Percentiles rank a stretch among this genome's conserved stretches.
Conservation (phyloP, 64 coral and sea anemone species). For the Montipora efflorescens region DNA sequence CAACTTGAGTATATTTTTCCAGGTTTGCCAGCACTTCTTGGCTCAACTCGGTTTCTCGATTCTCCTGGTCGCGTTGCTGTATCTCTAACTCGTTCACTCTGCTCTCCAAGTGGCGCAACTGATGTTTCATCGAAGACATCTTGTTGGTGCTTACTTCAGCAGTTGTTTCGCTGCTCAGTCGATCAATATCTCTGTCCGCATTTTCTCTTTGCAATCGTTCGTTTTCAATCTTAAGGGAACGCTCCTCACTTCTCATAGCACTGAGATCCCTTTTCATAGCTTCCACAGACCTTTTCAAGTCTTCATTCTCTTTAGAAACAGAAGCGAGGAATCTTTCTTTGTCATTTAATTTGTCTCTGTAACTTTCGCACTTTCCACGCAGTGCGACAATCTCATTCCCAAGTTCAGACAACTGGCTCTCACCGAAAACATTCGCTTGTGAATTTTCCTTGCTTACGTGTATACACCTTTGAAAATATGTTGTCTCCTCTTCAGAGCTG, state of each 20-base stretch:
- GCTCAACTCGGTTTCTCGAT: constrained; percentile 66
- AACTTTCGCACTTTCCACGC: constrained; percentile 69
- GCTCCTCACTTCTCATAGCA: constrained; percentile 62
- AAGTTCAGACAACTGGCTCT: constrained; percentile 15
- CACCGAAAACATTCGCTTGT: constrained; percentile 28
- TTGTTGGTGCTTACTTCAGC: constrained; percentile 51
- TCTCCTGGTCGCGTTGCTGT: constrained; percentile 63
- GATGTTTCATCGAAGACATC: constrained; percentile 53
- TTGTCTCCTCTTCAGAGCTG: constrained; percentile 40
- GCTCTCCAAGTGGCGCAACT: constrained; percentile 52
- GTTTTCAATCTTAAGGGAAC: constrained; percentile 70
- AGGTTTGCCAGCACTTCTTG: constrained; percentile 74
- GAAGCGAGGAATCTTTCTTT: constrained; percentile 78
- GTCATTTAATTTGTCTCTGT: constrained; percentile 80
- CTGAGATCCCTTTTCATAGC: constrained; percentile 73
- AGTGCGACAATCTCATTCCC: constrained; percentile 62
- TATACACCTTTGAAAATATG: constrained; percentile 57
- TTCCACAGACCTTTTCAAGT: constrained; percentile 53
- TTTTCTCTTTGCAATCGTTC: constrained; percentile 86
- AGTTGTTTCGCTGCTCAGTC: constrained; percentile 68
- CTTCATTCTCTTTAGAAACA: constrained; percentile 63
- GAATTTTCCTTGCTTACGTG: constrained; percentile 38
- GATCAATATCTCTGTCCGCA: constrained; percentile 79
- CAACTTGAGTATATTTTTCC: constrained; percentile 83
- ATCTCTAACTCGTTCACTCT: constrained; percentile 63